Evolutionary conservation across 2,888 invertebrate genomes (phyloP).

Genomic region (Drosophila atripex): DNA sequence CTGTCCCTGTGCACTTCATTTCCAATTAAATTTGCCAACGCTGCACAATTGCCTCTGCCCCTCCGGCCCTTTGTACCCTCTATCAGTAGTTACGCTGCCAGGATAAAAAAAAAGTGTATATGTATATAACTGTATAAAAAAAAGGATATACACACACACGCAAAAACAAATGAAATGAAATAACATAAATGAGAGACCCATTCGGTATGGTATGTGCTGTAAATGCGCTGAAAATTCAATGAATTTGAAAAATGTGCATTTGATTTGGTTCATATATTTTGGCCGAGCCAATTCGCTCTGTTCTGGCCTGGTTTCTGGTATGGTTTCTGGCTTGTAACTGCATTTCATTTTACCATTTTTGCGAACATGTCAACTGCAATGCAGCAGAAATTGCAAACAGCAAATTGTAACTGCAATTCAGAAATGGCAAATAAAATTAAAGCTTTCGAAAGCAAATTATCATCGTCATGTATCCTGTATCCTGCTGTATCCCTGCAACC

Average conservation of each 20-base stretch:
- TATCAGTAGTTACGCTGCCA: constrained; percentile 28
- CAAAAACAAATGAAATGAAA: constrained; percentile 61
- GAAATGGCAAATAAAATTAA: constrained; percentile 71
- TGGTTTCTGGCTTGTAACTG: constrained; percentile 15
- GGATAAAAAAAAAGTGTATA: constrained; percentile 30
- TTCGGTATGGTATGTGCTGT: constrained; percentile 9
- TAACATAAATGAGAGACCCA: constrained; percentile 53
- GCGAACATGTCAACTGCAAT: constrained; percentile 72
- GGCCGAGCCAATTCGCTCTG: constrained; percentile 30
- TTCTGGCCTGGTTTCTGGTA: constrained; percentile 3
- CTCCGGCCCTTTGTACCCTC: constrained; percentile 4
- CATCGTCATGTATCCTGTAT: constrained; percentile 13
- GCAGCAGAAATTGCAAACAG: constrained; percentile 68
- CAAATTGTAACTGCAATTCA: constrained; percentile 72
- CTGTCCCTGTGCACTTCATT: constrained; percentile 64
- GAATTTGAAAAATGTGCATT: constrained; percentile 77
- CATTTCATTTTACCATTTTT: constrained; percentile 52
- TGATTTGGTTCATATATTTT: constrained; percentile 74
- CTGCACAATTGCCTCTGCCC: constrained; percentile 60
- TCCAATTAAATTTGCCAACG: constrained; percentile 78
- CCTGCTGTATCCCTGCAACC: background rate
- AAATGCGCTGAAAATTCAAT: constrained; percentile 70
- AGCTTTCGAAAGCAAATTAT: constrained; percentile 70
- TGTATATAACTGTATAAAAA: constrained; percentile 1
- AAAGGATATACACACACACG: constrained; percentile 4